Evolutionary conservation across 2,113 vertebrate species (phyloP).

Genomic region (Haliaeetus leucogaster): DNA sequence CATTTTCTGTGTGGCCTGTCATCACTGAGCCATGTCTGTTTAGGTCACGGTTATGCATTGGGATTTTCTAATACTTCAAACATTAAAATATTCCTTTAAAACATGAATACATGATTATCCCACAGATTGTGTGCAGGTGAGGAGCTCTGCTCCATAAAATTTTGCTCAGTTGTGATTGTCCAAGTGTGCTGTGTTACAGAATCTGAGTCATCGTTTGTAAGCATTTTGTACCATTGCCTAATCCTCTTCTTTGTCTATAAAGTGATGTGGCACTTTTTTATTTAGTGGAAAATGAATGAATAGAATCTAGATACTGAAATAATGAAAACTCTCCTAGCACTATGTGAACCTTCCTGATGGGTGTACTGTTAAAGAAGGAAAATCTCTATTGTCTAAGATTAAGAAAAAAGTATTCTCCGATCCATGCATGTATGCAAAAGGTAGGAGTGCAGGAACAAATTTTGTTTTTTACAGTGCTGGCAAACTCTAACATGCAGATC

Average conservation of each 20-base stretch:
- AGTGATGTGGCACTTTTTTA: neutral
- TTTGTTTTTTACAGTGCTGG: neutral
- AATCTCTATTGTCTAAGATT: neutral
- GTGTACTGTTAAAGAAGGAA: neutral
- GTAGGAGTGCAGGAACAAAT: neutral
- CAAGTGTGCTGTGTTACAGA: neutral
- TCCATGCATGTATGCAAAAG: neutral
- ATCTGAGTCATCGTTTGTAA: neutral
- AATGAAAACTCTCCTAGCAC: neutral
- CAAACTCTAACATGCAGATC: neutral
- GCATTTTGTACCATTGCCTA: neutral
- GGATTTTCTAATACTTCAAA: neutral
- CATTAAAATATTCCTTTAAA: neutral
- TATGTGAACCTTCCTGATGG: neutral
- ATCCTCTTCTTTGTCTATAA: neutral
- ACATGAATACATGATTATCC: neutral
- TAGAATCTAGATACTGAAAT: neutral
- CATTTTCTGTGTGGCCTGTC: neutral
- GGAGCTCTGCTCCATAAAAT: neutral
- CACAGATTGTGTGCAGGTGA: neutral
- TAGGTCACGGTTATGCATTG: neutral
- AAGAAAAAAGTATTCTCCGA: neutral
- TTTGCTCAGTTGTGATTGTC: neutral
- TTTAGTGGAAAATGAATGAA: neutral
- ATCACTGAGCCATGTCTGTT: neutral